These are phyloP conservation scores for Delphinapterus leucas DNA, from an alignment of 2,113 vertebrate species.

Conservation along the genomic window DNA sequence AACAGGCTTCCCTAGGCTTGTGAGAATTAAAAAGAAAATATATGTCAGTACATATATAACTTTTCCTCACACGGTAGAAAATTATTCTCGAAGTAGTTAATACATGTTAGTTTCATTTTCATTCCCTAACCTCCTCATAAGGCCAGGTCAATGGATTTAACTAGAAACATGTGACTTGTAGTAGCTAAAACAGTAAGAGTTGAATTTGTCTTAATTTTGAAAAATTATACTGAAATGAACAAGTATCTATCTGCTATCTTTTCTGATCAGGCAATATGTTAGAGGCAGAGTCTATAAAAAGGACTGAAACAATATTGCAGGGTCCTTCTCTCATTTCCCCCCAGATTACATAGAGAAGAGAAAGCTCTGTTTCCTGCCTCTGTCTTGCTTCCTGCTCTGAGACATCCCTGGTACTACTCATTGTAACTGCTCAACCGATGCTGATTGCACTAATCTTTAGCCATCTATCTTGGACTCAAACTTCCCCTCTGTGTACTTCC, in stretches of 20 bases:
- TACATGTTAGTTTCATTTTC: not conserved
- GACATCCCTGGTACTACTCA: not conserved
- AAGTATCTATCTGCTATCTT: not conserved
- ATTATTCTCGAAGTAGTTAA: not conserved
- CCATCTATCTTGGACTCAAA: not conserved
- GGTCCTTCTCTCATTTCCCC: not conserved
- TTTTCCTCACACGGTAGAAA: not conserved
- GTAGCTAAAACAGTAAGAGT: not conserved
- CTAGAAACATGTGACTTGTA: not conserved
- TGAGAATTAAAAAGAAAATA: not conserved
- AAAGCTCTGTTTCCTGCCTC: not conserved
- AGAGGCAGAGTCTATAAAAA: not conserved
- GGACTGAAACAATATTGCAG: not conserved
- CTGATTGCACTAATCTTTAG: not conserved
- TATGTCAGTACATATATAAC: not conserved
- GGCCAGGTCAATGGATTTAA: not conserved
- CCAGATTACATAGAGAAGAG: not conserved
- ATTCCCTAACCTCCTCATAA: not conserved
- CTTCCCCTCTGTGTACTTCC: not conserved
- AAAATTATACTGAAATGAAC: not conserved
- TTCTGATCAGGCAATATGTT: not conserved
- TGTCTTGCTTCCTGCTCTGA: not conserved
- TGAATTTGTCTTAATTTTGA: slow-evolving; percentile 7
- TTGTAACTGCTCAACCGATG: not conserved
- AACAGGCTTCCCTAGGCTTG: not conserved